These are phyloP conservation scores for Trachelipus rathkii DNA, from an alignment of 1,140 invertebrate genomes.

Conservation along the genomic window DNA sequence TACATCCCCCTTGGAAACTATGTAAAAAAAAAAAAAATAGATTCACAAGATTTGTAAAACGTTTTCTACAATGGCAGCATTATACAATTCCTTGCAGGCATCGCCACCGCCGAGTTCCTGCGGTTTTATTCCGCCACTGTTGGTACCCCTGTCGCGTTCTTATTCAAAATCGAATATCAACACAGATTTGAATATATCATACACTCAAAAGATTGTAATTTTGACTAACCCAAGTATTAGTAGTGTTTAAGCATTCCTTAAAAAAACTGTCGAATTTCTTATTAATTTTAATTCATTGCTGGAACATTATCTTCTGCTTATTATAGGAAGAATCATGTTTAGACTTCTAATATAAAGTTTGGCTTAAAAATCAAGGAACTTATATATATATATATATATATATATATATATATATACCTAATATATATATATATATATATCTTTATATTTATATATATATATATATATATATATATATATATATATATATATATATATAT, in stretches of 20 bases:
- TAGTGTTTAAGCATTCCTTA: background rate
- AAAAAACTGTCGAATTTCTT: background rate
- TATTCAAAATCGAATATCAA: conserved; percentile 7
- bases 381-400: too few species aligned
- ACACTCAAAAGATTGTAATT: background rate
- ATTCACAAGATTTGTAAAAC: too few species aligned
- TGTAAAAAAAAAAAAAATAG: too few species aligned
- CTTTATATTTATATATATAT: too few species aligned
- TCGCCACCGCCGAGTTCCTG: background rate
- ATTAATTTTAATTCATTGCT: background rate
- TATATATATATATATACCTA: too few species aligned
- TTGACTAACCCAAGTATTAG: background rate
- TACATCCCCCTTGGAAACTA: too few species aligned
- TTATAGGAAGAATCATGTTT: background rate
- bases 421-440: too few species aligned
- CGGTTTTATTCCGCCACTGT: background rate
- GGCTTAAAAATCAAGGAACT: too few species aligned
- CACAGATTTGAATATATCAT: conserved; percentile 1
- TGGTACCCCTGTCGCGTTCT: conserved; percentile 4
- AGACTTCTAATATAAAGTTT: background rate
- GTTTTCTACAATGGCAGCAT: background rate
- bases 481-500: too few species aligned
- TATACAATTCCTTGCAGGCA: background rate
- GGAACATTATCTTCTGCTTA: background rate
- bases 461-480: too few species aligned